Evolutionary conservation across 2,113 vertebrate genomes (phyloP).

Genomic region (Triplophysa siluroides): DNA sequence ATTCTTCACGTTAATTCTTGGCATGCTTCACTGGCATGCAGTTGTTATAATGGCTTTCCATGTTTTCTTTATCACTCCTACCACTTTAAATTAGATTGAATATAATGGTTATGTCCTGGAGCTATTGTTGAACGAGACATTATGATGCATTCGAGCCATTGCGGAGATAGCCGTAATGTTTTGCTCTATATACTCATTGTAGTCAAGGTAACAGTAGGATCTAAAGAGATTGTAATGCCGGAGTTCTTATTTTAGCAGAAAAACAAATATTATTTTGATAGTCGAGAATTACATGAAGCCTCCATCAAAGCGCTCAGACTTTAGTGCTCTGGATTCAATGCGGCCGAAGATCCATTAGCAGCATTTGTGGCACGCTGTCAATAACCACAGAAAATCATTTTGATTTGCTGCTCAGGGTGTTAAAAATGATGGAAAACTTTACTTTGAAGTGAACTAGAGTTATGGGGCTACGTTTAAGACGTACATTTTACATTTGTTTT

Average conservation of each 20-base stretch:
- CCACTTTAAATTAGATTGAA: conserved; percentile 21
- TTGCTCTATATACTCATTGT: neutral
- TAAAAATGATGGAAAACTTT: too few relatives aligned
- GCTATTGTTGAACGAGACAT: conserved; percentile 25
- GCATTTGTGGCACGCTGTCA: too few relatives aligned
- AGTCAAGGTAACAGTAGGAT: neutral
- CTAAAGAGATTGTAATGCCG: neutral
- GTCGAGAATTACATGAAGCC: neutral
- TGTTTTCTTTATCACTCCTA: conserved; percentile 19
- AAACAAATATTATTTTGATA: neutral
- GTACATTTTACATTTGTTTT: too few relatives aligned
- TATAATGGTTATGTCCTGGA: conserved; percentile 20
- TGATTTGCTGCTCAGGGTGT: too few relatives aligned
- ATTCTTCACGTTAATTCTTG: neutral
- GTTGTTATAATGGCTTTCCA: conserved; percentile 7
- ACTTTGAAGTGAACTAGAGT: too few relatives aligned
- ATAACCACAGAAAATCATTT: too few relatives aligned
- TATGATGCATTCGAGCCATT: neutral
- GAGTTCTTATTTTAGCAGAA: neutral
- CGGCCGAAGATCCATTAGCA: too few relatives aligned
- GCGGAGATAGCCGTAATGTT: neutral
- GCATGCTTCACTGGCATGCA: neutral
- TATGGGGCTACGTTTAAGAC: too few relatives aligned
- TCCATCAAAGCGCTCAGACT: neutral
- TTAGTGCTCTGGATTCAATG: too few relatives aligned